phyloP scores from a whole-genome alignment of 2,113 vertebrate species.

The Ptychochromis oligacanthus region DNA sequence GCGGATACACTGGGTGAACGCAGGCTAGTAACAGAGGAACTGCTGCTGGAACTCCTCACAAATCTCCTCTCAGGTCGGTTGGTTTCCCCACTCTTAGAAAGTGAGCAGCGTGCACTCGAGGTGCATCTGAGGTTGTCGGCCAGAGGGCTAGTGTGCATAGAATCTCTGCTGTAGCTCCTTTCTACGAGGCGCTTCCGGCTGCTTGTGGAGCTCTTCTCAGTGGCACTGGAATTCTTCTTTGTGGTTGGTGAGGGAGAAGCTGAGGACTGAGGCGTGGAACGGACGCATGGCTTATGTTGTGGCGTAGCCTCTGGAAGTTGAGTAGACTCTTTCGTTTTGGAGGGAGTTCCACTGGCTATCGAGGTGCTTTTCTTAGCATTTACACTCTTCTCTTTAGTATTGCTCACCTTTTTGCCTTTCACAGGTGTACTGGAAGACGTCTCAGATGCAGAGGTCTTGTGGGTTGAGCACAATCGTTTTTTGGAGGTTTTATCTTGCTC shows the following conservation, averaged over 20 bases:
- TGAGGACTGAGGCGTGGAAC: constrained; percentile 75
- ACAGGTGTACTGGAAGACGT: constrained; percentile 78
- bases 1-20: constrained; percentile 83
- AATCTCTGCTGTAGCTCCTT: constrained; percentile 87
- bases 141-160: constrained; percentile 84
- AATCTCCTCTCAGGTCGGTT: constrained; percentile 77
- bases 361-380: constrained; percentile 79
- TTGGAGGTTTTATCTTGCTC: constrained; percentile 85
- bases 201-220: constrained; percentile 71
- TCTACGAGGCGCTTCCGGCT: constrained; percentile 86
- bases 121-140: constrained; percentile 80
- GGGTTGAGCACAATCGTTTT: constrained; percentile 84
- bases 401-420: constrained; percentile 80
- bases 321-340: constrained; percentile 80
- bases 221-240: constrained; percentile 74
- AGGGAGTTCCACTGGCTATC: constrained; percentile 79
- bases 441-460: constrained; percentile 78
- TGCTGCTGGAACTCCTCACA: constrained; percentile 86
- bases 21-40: constrained; percentile 92
- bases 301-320: constrained; percentile 70
- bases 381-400: constrained; percentile 80
- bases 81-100: constrained; percentile 74
- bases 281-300: constrained; percentile 82
- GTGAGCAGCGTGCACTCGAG: constrained; percentile 73
- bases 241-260: constrained; percentile 80